A percentile compares a stretch with the other conserved stretches of the same genome.
These are phyloP conservation scores for Epinotia ramella DNA, from an alignment of 2,888 invertebrate genomes.

Conservation along the genomic window DNA sequence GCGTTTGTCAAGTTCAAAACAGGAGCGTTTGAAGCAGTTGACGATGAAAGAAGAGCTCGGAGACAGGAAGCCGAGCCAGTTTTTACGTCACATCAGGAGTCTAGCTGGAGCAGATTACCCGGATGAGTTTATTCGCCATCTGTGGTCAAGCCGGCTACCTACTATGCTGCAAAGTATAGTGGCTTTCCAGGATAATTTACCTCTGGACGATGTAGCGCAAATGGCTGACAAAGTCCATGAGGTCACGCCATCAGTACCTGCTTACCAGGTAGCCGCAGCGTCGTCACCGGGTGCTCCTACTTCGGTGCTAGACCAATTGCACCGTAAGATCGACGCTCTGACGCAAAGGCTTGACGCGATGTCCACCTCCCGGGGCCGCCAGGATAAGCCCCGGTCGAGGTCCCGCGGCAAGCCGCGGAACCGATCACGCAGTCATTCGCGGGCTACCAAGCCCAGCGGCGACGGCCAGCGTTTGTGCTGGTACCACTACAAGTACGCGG, in stretches of 20 bases:
- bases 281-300: background rate
- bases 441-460: background rate
- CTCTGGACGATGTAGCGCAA: background rate
- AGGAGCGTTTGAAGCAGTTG: no score
- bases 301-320: slow-evolving; percentile 3
- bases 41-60: no score
- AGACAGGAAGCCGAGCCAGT: no score
- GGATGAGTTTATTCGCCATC: slow-evolving; percentile 10
- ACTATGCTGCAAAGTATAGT: slow-evolving; percentile 6
- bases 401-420: slow-evolving; percentile 8
- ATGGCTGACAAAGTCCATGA: no score
- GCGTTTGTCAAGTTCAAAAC: no score
- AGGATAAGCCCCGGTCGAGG: slow-evolving; percentile 17
- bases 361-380: slow-evolving; percentile 21
- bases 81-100: background rate
- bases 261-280: background rate
- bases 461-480: background rate
- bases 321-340: slow-evolving; percentile 11
- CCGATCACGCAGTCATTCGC: background rate
- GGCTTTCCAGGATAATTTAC: slow-evolving; percentile 12
- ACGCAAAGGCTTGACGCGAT: slow-evolving; percentile 25
- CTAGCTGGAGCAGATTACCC: slow-evolving; percentile 16
- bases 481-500: background rate
- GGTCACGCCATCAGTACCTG: background rate
- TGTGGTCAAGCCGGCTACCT: slow-evolving; percentile 7